Conservation (phyloP, 2,113 vertebrate species). For the Neodon shergylaensis region DNA sequence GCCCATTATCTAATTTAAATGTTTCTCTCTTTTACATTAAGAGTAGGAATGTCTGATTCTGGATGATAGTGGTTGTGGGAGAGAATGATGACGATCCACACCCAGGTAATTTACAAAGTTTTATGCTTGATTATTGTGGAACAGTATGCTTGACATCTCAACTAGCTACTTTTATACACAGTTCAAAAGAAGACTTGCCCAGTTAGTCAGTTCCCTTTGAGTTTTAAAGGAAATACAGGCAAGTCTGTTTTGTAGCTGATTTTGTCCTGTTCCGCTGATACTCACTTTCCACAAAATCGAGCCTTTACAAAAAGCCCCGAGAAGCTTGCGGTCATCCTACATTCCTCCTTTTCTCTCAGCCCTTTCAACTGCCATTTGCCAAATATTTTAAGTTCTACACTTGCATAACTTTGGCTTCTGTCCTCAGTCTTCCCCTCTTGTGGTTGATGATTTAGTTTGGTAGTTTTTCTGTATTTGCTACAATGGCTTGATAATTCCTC, state of each 20-base stretch:
- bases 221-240: background rate
- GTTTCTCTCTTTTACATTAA: background rate
- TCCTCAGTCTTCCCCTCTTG: background rate
- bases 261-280: background rate
- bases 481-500: background rate
- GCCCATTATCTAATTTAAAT: background rate
- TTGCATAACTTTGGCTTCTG: background rate
- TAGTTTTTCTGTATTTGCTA: background rate
- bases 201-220: background rate
- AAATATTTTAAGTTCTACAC: background rate
- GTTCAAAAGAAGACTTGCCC: background rate
- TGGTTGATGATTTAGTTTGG: background rate
- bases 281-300: background rate
- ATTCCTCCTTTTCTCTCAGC: background rate
- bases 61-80: background rate
- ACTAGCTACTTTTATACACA: background rate
- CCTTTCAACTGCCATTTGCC: background rate
- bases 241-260: background rate
- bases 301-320: background rate
- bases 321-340: background rate
- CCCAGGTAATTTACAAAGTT: background rate
- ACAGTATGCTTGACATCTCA: slow-evolving; percentile 1
- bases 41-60: background rate
- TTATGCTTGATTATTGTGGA: background rate
- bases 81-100: background rate